Conservation (phyloP, 2,113 vertebrate genomes). For the Odobenus rosmarus region DNA sequence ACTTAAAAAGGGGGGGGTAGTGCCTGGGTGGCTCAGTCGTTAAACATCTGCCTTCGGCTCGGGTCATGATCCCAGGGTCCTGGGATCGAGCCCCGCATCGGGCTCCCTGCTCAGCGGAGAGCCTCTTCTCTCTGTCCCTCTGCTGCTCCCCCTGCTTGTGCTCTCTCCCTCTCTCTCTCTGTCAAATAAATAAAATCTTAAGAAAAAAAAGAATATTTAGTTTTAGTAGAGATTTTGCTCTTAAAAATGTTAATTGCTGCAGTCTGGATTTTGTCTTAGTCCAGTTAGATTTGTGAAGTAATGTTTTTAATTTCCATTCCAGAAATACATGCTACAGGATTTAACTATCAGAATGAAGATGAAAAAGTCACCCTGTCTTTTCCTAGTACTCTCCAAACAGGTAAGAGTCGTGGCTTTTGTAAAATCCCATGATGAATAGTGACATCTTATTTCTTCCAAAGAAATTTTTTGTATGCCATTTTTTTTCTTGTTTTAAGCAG, state of each 20-base stretch:
- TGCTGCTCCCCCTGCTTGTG: background rate
- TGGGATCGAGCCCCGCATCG: background rate
- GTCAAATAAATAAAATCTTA: background rate
- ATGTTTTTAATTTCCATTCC: slow-evolving; percentile 58
- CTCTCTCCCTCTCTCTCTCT: background rate
- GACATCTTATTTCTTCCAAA: background rate
- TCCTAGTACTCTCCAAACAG: slow-evolving; percentile 95
- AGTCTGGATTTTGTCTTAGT: slow-evolving; percentile 28
- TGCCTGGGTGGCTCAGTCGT: background rate
- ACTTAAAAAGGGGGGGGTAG: background rate
- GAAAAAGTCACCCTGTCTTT: slow-evolving; percentile 99
- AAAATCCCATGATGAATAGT: background rate
- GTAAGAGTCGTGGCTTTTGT: slow-evolving; percentile 82
- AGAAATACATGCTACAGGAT: slow-evolving; percentile 98
- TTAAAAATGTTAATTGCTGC: slow-evolving; percentile 52
- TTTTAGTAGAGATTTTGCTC: slow-evolving; percentile 49
- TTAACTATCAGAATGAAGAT: slow-evolving; percentile 99
- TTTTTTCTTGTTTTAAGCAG: background rate
- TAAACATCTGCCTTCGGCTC: background rate
- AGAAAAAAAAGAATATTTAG: background rate
- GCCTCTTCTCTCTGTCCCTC: background rate
- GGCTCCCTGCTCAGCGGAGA: background rate
- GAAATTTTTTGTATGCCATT: background rate
- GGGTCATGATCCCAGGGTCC: too few species aligned
- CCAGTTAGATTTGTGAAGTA: slow-evolving; percentile 37